phyloP scores from a whole-genome alignment of 2,888 invertebrate species.

The Halocaridina rubra region DNA sequence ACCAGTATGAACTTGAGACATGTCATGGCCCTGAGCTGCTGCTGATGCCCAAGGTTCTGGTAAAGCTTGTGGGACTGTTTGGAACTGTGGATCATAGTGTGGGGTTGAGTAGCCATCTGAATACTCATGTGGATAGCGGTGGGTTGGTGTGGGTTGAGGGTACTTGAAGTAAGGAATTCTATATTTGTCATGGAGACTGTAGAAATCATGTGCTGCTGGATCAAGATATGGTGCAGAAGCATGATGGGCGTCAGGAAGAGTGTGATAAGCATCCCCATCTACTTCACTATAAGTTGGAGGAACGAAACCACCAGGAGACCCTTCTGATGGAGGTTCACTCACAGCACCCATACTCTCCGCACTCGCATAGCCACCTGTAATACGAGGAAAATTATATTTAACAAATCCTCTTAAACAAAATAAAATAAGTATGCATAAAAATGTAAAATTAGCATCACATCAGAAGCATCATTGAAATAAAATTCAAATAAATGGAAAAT shows the following conservation, averaged over 20 bases:
- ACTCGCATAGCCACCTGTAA: conserved; percentile 51
- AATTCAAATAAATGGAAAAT: no score
- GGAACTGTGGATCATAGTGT: conserved; percentile 73
- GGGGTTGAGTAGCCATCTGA: conserved; percentile 61
- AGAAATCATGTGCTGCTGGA: conserved; percentile 56
- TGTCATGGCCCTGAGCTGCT: conserved; percentile 73
- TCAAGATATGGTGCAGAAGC: conserved; percentile 56
- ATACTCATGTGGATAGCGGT: conserved; percentile 60
- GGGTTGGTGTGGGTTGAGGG: conserved; percentile 55
- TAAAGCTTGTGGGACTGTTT: conserved; percentile 77
- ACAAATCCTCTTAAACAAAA: neutral
- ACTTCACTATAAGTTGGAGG: conserved; percentile 51
- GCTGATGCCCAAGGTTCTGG: conserved; percentile 68
- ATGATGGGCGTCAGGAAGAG: conserved; percentile 55
- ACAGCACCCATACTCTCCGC: conserved; percentile 54
- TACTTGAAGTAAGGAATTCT: conserved; percentile 61
- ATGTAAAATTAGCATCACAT: no score
- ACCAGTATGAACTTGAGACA: conserved; percentile 69
- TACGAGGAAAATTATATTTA: neutral
- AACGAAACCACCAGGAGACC: conserved; percentile 56
- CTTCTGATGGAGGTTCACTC: conserved; percentile 60
- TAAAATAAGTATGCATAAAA: neutral
- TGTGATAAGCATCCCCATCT: conserved; percentile 55
- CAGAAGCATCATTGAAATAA: no score
- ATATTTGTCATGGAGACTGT: conserved; percentile 58